Evolutionary conservation across 2,797 vertebrate species (phyloP), one percentile per base, ranked within the genome.

Genomic region (Tokudaia tokunoshimensis): DNA sequence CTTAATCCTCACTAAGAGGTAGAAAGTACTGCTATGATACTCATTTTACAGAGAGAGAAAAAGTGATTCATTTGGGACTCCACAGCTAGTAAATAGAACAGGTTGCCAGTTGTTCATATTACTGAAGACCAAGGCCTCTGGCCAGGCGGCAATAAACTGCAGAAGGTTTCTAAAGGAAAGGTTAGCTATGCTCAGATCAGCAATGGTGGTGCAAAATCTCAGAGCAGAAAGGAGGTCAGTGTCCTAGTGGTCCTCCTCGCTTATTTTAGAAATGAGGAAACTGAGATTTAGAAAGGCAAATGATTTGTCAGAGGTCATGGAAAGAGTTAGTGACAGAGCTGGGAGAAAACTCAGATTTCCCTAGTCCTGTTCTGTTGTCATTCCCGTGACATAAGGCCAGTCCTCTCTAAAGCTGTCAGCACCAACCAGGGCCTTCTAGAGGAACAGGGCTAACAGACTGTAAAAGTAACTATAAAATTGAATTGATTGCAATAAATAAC

Each of bases 181-280:
- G 50, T 50, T 31, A 67, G 22, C 79, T 91, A 31, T 50, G 31
- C 37, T 87, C 80, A 81, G 80, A 55, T 94, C 57, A 94, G 91
- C 94, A 94, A 94, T 75, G 93, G 82, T 72, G 78, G 41, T 29
- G 31, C 57, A 63, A 89, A 93, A 72, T 81, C 82, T 91, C 47
- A 95, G 63, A 72, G 52, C 0, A 26, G 81, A 95, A 96, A 91
- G 94, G 74, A 93, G 94, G 86, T 93, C 72, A 70, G 91, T 84
- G 95, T 91, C 92, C 65, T 12, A 0, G 0, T 5, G 70, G 57
- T 17, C 87, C 55, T 96, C 47, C 24, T 3, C 31, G 72, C n/a
- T 97, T 90, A 97, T 94, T 97, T 96, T 96, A 87, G 93, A 95
- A 94, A 94, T 13, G 72, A 97, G 79, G 82, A 97, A 97, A 94